Evolutionary conservation across 2,797 vertebrate genomes (phyloP).

Genomic region (Sparidentex hasta): DNA sequence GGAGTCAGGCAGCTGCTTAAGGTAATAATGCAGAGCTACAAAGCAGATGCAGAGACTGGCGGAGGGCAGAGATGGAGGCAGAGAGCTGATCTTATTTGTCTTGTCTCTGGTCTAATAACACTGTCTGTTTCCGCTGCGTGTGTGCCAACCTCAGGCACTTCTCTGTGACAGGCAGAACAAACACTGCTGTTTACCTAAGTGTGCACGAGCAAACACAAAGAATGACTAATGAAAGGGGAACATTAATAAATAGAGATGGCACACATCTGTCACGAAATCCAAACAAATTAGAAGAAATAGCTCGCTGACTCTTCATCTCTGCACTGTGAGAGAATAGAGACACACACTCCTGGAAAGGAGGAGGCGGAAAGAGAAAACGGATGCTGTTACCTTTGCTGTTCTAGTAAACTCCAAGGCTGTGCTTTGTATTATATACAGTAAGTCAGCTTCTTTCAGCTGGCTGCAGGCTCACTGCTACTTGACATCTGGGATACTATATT

Average conservation of each 20-base stretch:
- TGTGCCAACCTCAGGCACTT: conserved; percentile 9
- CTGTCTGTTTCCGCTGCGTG: conserved; percentile 1
- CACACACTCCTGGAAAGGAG: background rate
- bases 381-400: background rate
- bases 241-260: conserved; percentile 39
- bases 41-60: background rate
- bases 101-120: conserved; percentile 19
- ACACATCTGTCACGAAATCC: conserved; percentile 30
- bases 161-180: conserved; percentile 40
- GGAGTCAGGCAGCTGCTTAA: background rate
- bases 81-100: conserved; percentile 14
- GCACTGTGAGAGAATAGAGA: background rate
- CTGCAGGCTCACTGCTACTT: background rate
- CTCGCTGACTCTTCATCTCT: background rate
- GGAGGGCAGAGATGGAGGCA: background rate
- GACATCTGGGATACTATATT: background rate
- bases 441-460: background rate
- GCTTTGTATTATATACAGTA: background rate
- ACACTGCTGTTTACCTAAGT: conserved; percentile 26
- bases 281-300: conserved; percentile 34
- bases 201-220: conserved; percentile 14
- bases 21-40: background rate
- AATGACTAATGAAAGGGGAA: conserved; percentile 27
- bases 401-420: background rate
- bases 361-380: background rate